Evolutionary conservation across 2,113 vertebrate genomes (phyloP).

Genomic region (Plecturocebus donacophilus): DNA sequence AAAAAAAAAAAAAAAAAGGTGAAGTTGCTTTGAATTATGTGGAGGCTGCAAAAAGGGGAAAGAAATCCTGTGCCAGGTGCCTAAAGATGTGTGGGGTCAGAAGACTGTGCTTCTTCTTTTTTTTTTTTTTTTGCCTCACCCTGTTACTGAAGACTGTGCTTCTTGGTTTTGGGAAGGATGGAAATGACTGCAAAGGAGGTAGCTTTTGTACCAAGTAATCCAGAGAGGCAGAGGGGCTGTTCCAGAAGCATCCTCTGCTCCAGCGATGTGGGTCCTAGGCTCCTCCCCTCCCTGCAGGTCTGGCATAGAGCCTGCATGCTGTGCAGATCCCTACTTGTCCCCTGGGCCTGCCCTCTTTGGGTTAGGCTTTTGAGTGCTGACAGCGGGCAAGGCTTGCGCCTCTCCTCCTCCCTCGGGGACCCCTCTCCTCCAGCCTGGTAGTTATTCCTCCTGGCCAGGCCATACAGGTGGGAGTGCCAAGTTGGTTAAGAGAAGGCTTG

Average conservation of each 20-base stretch:
- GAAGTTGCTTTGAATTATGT: slow-evolving; percentile 1
- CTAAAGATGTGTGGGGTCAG: background rate
- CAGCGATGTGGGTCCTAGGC: background rate
- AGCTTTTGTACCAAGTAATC: background rate
- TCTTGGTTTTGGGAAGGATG: background rate
- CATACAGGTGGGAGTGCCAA: background rate
- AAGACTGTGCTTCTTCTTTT: background rate
- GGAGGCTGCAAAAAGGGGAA: background rate
- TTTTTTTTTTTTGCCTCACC: no score
- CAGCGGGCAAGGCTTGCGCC: slow-evolving; percentile 15
- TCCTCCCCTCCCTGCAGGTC: slow-evolving; percentile 38
- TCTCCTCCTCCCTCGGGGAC: background rate
- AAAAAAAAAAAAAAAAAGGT: background rate
- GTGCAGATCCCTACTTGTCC: slow-evolving; percentile 72
- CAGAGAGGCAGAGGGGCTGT: background rate
- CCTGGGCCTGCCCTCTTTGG: slow-evolving; percentile 62
- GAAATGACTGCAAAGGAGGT: background rate
- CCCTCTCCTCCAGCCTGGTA: background rate
- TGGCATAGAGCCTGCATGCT: slow-evolving; percentile 58
- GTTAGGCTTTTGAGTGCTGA: slow-evolving; percentile 63
- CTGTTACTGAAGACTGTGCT: background rate
- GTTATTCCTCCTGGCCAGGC: background rate
- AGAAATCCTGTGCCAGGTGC: background rate
- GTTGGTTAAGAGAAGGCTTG: background rate
- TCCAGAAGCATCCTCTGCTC: slow-evolving; percentile 41